A percentile compares a stretch with the other conserved stretches of the same genome.
Conservation (phyloP, 2,113 vertebrate species). For the Centrocercus urophasianus region DNA sequence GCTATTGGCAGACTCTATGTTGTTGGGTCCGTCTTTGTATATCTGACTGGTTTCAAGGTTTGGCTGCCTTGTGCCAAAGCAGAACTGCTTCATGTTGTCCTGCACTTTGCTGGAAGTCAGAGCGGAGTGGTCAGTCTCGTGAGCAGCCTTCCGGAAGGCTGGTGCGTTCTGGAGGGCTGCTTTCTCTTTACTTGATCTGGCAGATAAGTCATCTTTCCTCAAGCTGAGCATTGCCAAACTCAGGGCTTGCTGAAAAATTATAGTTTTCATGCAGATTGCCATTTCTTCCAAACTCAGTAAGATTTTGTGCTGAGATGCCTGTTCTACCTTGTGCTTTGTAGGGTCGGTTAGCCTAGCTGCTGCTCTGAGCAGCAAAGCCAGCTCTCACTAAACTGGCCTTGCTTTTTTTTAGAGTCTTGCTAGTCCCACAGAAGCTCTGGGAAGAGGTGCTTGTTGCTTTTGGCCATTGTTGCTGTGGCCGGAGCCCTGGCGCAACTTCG, state of each 20-base stretch:
- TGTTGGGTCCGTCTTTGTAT: conserved; percentile 82
- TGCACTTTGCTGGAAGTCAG: conserved; percentile 78
- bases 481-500: conserved; percentile 77
- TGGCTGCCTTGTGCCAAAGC: conserved; percentile 67
- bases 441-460: conserved; percentile 83
- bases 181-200: conserved; percentile 78
- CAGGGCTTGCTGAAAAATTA: conserved; percentile 76
- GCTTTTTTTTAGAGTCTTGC: conserved; percentile 65
- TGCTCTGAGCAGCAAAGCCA: conserved; percentile 72
- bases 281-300: conserved; percentile 78
- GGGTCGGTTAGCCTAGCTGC: conserved; percentile 71
- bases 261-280: conserved; percentile 78
- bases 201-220: conserved; percentile 77
- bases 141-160: conserved; percentile 71
- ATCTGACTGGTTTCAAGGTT: conserved; percentile 71
- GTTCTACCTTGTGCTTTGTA: conserved; percentile 74
- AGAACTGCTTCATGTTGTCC: conserved; percentile 79
- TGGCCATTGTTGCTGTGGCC: conserved; percentile 68
- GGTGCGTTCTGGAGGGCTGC: conserved; percentile 55
- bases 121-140: conserved; percentile 63
- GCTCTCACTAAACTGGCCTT: conserved; percentile 65
- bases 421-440: conserved; percentile 86
- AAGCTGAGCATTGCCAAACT: conserved; percentile 72
- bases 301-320: conserved; percentile 73
- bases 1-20: conserved; percentile 75